Evolutionary conservation across 2,888 invertebrate genomes (phyloP), one percentile per base, ranked within the genome.

Genomic region (Aleiodes leptofemur): DNA sequence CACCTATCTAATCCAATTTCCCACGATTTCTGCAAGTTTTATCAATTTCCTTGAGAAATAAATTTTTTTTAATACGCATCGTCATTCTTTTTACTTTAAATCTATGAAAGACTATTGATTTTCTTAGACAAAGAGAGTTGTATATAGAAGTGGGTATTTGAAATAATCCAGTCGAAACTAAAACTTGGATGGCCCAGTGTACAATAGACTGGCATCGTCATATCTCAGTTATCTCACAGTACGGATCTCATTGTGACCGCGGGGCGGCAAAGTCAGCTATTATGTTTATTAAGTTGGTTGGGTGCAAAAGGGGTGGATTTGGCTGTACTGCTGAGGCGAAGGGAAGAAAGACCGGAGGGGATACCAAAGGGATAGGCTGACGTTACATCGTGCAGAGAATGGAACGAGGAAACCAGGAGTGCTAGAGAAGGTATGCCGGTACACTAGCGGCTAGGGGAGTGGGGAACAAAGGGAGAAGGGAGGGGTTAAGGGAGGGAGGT

Each of bases 261-360:
- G 83, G 83, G 82, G 83, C 82, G 84, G 84, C 85, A 79, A 79
- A 88, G 86, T 87, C 87, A 86, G 87, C 88, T 88, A 89, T 89
- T 88, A 89, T 87, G 89, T 89, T 89, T 89, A 89, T 88, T 88
- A 89, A 88, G 89, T 89, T 88, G 86, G 84, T 81, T 82, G 81
- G 78, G 78, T 82, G 77, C 76, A 72, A 75, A 75, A 76, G 71
- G 72, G 75, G 70, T 55, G 61, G 74, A 59, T 43, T 59, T 38
- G 23, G 23, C 16, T 13, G 59, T 29, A 3, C 13, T 11, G 73
- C 75, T 77, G 77, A 76, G 79, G 78, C 76, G 70, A 79, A 78
- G 79, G 80, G 81, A 78, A 77, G 78, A 78, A 77, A 76, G 72
- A 71, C 23, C 23, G 38, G 48, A 29, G 48, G 34, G 72, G 43